Conservation (phyloP, 2,797 vertebrate species). For the Mus minutoides region DNA sequence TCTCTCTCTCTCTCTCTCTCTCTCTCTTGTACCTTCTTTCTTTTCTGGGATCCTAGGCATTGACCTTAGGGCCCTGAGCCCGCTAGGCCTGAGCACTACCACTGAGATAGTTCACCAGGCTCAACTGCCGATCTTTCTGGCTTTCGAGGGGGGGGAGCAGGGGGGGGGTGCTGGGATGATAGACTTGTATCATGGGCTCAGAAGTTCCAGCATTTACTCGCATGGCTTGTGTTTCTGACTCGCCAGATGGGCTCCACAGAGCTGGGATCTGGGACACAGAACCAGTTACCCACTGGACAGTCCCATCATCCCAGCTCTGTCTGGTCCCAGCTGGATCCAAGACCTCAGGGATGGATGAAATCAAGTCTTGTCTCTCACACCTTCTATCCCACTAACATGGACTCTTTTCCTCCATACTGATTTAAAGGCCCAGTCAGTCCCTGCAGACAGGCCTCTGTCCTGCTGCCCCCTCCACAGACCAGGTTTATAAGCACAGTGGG, state of each 20-base stretch:
- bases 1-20: background rate
- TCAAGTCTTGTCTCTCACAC: background rate
- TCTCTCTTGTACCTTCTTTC: too few species aligned
- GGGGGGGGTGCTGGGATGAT: too few species aligned
- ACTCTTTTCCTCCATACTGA: background rate
- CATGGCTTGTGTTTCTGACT: background rate
- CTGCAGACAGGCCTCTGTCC: background rate
- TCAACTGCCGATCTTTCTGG: background rate
- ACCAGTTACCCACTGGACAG: background rate
- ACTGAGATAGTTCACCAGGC: background rate
- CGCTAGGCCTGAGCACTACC: background rate
- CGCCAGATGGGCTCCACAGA: background rate
- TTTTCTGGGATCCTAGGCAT: background rate
- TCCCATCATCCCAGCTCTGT: background rate
- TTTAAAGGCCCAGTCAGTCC: background rate
- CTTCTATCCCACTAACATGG: background rate
- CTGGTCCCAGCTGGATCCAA: background rate
- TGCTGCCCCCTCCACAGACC: background rate
- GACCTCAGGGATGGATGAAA: background rate
- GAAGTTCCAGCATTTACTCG: background rate
- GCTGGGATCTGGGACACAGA: background rate
- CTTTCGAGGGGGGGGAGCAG: too few species aligned
- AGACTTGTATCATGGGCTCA: background rate
- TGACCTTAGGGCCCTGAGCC: background rate
- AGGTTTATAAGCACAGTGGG: background rate